Conservation (phyloP, 2,797 vertebrate genomes). For the Leptatherina wallacei region DNA sequence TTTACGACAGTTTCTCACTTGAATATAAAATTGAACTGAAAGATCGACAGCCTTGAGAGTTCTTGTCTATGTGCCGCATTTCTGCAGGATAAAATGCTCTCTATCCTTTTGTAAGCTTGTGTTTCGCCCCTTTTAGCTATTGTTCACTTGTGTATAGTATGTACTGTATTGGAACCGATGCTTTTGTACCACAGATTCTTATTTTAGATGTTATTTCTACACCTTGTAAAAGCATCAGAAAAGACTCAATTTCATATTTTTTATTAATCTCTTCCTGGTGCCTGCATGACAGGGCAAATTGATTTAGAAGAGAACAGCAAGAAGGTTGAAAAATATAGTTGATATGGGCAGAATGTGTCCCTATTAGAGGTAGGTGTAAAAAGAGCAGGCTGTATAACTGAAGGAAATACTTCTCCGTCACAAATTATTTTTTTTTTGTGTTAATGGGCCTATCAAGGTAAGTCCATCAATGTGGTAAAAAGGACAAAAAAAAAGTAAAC, state of each 20-base stretch:
- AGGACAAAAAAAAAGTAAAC: constrained; percentile 6
- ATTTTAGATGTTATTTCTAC: constrained; percentile 15
- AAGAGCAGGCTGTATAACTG: constrained; percentile 43
- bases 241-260: constrained; percentile 7
- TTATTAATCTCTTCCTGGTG: constrained; percentile 1
- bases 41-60: no score
- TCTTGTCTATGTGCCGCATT: background rate
- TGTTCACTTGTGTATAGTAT: background rate
- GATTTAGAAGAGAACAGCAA: constrained; percentile 47
- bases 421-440: constrained; percentile 48
- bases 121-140: constrained; percentile 2
- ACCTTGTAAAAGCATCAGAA: constrained; percentile 25
- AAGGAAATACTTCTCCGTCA: constrained; percentile 60
- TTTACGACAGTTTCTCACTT: no score
- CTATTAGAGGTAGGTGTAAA: constrained; percentile 48
- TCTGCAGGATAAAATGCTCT: background rate
- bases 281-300: constrained; percentile 46
- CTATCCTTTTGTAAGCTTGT: constrained; percentile 1
- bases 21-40: no score
- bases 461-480: constrained; percentile 37
- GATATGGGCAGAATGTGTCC: constrained; percentile 59
- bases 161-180: background rate
- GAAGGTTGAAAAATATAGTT: constrained; percentile 41
- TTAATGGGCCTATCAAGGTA: constrained; percentile 67
- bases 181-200: constrained; percentile 2